A percentile compares a stretch with the other conserved stretches of the same genome.
Conservation (phyloP, 2,797 vertebrate species). For the Hyperoplus immaculatus region DNA sequence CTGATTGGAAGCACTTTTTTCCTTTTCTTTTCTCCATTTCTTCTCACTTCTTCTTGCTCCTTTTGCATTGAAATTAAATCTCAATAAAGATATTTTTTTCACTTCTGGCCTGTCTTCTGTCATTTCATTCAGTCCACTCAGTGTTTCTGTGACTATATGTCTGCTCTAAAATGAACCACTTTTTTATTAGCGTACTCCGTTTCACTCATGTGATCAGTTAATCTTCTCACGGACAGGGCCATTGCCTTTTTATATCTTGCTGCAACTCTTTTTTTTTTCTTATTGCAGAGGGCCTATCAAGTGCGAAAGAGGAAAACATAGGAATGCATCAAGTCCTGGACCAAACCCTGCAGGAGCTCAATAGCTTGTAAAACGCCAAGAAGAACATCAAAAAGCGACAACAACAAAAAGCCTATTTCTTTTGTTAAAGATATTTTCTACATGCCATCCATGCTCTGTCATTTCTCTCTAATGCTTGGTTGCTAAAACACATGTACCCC, state of each 20-base stretch:
- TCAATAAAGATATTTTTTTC: slow-evolving; percentile 74
- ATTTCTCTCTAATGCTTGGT: slow-evolving; percentile 51
- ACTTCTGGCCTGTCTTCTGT: slow-evolving; percentile 57
- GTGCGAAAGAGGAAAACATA: slow-evolving; percentile 92
- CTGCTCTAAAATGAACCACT: background rate
- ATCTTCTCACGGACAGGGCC: background rate
- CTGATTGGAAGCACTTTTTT: slow-evolving; percentile 44
- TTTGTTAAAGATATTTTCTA: slow-evolving; percentile 67
- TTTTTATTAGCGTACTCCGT: background rate
- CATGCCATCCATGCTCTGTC: slow-evolving; percentile 67
- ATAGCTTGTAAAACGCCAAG: slow-evolving; percentile 88
- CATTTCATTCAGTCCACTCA: slow-evolving; percentile 28
- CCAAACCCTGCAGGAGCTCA: slow-evolving; percentile 94
- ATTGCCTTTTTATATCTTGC: slow-evolving; percentile 31
- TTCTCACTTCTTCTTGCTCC: slow-evolving; percentile 36
- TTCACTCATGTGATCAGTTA: background rate
- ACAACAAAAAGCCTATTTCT: slow-evolving; percentile 8
- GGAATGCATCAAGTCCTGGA: slow-evolving; percentile 92
- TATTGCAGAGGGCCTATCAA: slow-evolving; percentile 88
- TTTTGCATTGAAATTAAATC: slow-evolving; percentile 61
- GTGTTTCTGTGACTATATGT: background rate
- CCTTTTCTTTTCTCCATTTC: slow-evolving; percentile 30
- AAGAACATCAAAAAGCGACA: slow-evolving; percentile 47
- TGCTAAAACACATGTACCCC: slow-evolving; percentile 65
- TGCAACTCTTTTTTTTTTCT: slow-evolving; percentile 18